Percentiles rank a stretch among this genome's conserved stretches.
Conservation (phyloP, 2,888 invertebrate species). For the Cephus runcator region DNA sequence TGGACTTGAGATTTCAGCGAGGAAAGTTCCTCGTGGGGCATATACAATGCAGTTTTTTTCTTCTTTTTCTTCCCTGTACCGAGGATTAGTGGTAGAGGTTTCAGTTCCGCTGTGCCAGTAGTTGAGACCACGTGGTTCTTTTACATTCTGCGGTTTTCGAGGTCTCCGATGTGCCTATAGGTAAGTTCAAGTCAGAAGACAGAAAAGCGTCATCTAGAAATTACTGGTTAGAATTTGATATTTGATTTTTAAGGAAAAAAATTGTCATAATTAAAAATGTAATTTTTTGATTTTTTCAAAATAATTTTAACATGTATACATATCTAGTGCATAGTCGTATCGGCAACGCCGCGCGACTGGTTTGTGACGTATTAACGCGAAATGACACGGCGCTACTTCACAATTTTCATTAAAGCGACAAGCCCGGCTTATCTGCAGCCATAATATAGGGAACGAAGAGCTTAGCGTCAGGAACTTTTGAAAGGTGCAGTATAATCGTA, state of each 20-base stretch:
- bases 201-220: background rate
- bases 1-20: slow-evolving; percentile 11
- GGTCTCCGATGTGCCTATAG: background rate
- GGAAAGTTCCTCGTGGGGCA: slow-evolving; percentile 1
- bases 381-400: background rate
- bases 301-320: background rate
- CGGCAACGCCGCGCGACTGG: background rate
- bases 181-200: background rate
- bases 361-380: background rate
- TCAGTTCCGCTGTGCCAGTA: background rate
- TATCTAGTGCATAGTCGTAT: background rate
- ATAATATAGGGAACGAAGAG: background rate
- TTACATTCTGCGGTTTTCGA: slow-evolving; percentile 47
- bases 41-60: background rate
- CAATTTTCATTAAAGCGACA: background rate
- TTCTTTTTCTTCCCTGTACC: background rate
- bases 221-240: background rate
- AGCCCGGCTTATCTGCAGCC: background rate
- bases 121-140: slow-evolving; percentile 33
- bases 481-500: background rate
- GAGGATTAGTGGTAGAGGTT: slow-evolving; percentile 10
- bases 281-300: too few species aligned
- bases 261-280: too few species aligned
- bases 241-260: background rate
- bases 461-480: background rate